phyloP scores from a whole-genome alignment of 1,140 invertebrate species.

The Nephila pilipes region DNA sequence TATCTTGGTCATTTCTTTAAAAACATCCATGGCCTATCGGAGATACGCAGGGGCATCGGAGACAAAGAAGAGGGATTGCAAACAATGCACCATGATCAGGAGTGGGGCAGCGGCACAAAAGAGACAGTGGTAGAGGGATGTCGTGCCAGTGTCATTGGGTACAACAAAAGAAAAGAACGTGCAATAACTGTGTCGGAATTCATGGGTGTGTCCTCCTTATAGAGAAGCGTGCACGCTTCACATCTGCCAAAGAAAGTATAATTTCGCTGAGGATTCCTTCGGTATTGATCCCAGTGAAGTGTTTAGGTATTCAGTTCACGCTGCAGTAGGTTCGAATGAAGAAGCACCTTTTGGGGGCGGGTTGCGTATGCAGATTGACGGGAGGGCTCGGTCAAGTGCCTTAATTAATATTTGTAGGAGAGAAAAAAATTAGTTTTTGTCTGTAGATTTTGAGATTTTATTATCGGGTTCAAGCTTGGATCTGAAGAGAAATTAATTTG shows the following conservation, averaged over 20 bases:
- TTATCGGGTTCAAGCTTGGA: no score
- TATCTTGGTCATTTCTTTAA: background rate
- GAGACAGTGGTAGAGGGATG: background rate
- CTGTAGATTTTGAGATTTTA: no score
- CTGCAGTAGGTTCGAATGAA: background rate
- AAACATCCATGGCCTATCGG: background rate
- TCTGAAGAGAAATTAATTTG: no score
- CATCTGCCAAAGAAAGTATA: slow-evolving; percentile 46
- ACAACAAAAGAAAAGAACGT: slow-evolving; percentile 16
- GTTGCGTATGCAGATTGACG: no score
- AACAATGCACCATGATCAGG: background rate
- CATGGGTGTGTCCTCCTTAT: slow-evolving; percentile 56
- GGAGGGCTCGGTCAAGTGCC: no score
- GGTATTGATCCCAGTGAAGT: slow-evolving; percentile 43
- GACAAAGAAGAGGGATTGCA: background rate
- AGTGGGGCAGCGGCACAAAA: background rate
- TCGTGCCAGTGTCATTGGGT: slow-evolving; percentile 43
- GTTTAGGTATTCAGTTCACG: slow-evolving; percentile 49
- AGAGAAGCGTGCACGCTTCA: background rate
- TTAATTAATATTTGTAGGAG: no score
- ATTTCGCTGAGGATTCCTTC: background rate
- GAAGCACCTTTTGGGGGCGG: background rate
- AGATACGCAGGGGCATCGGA: background rate
- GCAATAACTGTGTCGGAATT: background rate
- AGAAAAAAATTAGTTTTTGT: no score